A percentile compares a stretch with the other conserved stretches of the same genome.
phyloP scores from a whole-genome alignment of 2,797 vertebrate species.

The Labroides dimidiatus region DNA sequence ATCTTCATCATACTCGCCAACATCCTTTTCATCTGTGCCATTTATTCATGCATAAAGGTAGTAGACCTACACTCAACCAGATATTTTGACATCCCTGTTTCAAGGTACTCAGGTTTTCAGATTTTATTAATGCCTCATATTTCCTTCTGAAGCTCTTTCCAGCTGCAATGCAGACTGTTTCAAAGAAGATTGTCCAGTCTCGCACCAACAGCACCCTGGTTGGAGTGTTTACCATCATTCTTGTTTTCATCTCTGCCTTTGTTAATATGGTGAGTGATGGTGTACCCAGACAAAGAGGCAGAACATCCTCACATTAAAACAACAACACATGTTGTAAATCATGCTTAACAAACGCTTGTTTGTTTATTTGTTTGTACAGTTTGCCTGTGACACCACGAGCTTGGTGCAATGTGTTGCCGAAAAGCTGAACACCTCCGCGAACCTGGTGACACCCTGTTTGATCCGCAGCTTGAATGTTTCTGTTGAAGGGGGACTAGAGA shows the following conservation, averaged over 20 bases:
- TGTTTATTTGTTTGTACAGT: conserved; percentile 75
- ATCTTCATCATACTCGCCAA: conserved; percentile 90
- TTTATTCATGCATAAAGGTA: conserved; percentile 94
- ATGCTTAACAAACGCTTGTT: not conserved
- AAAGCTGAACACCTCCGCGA: conserved; percentile 87
- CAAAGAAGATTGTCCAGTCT: conserved; percentile 92
- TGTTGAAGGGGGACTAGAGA: conserved; percentile 81
- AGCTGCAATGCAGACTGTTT: conserved; percentile 87
- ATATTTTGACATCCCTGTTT: not conserved
- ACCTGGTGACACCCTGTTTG: conserved; percentile 89
- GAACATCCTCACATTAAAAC: not conserved
- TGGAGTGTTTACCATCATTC: conserved; percentile 90
- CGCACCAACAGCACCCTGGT: conserved; percentile 92
- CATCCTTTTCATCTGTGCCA: conserved; percentile 92
- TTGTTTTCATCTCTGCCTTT: conserved; percentile 92
- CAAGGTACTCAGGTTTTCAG: not conserved
- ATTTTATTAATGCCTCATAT: not conserved
- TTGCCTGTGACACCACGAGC: conserved; percentile 90
- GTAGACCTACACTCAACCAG: conserved; percentile 20
- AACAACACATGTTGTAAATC: not conserved
- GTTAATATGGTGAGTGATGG: conserved; percentile 88
- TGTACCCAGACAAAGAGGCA: not conserved
- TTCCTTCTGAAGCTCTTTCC: conserved; percentile 87
- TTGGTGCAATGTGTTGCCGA: conserved; percentile 87
- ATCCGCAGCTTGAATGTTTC: conserved; percentile 90